Conservation (phyloP, 2,113 vertebrate genomes). For the Sinocyclocheilus anshuiensis region DNA sequence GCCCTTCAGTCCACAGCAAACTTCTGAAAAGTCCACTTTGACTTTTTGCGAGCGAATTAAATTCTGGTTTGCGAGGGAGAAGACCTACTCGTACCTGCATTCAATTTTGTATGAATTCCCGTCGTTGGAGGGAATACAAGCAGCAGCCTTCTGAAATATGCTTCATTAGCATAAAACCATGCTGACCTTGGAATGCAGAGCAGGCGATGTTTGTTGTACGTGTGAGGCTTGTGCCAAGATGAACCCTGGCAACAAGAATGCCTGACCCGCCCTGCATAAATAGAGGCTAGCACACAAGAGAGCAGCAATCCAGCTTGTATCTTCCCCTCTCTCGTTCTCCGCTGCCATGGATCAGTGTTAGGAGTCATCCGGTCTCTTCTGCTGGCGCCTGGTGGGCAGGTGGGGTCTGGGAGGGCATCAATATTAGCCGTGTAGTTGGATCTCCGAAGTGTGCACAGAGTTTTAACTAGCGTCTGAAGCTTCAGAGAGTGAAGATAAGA, state of each 20-base stretch:
- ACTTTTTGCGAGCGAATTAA: conserved; percentile 21
- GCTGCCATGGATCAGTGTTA: conserved; percentile 7
- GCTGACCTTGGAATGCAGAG: conserved; percentile 27
- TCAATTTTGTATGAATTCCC: not conserved
- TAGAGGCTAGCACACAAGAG: conserved; percentile 27
- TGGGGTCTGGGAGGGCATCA: conserved; percentile 19
- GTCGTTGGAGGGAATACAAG: conserved; percentile 15
- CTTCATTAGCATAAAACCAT: conserved; percentile 32
- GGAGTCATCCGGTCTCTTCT: conserved; percentile 4
- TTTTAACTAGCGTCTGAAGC: conserved; percentile 20
- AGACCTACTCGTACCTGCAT: not conserved
- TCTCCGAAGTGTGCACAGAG: conserved; percentile 18
- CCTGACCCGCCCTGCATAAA: conserved; percentile 4
- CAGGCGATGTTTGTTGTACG: not conserved
- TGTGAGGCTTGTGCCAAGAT: conserved; percentile 1
- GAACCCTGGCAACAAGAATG: conserved; percentile 16
- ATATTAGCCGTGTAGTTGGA: conserved; percentile 17
- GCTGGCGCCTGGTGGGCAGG: conserved; percentile 5
- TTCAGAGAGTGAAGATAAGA: conserved; percentile 45
- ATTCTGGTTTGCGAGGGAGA: not conserved
- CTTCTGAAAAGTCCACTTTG: not conserved
- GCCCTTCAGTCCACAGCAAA: not conserved
- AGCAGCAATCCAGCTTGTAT: conserved; percentile 27
- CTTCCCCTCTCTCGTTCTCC: not conserved
- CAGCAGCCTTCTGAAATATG: conserved; percentile 25